Evolutionary conservation across 2,113 vertebrate species (phyloP).

Genomic region (Saguinus imperator): DNA sequence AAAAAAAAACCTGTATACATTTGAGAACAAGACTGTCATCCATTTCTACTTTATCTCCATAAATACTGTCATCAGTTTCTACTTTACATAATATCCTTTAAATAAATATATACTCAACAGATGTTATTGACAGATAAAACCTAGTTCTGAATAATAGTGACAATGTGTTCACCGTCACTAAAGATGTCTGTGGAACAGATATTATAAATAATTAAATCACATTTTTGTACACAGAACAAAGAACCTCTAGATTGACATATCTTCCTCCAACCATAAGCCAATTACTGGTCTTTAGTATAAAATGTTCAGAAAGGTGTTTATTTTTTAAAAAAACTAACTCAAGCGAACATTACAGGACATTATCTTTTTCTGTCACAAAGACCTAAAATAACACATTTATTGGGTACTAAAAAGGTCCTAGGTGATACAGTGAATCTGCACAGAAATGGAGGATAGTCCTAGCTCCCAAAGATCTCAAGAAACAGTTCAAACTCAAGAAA

Average conservation of each 20-base stretch:
- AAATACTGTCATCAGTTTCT: background rate
- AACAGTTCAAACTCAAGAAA: conserved; percentile 29
- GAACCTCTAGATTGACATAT: background rate
- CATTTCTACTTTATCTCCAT: conserved; percentile 17
- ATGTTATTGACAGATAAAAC: background rate
- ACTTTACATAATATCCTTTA: background rate
- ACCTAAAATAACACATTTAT: background rate
- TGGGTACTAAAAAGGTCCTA: background rate
- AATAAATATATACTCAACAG: conserved; percentile 9
- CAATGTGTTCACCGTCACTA: background rate
- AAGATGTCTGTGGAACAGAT: background rate
- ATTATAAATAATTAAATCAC: conserved; percentile 17
- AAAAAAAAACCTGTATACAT: background rate
- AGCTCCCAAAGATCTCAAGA: background rate
- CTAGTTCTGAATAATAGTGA: background rate
- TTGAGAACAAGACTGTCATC: background rate
- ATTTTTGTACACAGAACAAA: background rate
- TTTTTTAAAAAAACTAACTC: background rate
- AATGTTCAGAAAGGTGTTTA: conserved; percentile 31
- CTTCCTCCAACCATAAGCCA: background rate
- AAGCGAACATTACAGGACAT: background rate
- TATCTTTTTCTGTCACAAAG: conserved; percentile 43
- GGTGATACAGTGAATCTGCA: background rate
- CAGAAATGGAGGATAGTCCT: background rate
- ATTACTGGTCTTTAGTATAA: background rate